Evolutionary conservation across 2,113 vertebrate species (phyloP).

Genomic region (Sinocyclocheilus maitianheensis): DNA sequence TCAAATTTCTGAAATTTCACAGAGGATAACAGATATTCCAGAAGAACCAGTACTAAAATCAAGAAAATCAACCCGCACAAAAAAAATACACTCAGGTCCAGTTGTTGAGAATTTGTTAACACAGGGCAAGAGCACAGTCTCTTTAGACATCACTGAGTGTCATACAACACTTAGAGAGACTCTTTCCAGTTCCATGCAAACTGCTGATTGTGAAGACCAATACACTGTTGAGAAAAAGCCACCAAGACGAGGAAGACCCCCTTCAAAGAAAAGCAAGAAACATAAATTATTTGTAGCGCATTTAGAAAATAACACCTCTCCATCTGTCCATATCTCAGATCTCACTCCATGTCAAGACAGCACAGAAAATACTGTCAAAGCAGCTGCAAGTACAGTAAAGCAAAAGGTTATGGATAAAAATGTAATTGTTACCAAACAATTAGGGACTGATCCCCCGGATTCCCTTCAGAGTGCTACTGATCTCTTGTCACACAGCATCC

Average conservation of each 20-base stretch:
- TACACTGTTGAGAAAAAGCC: background rate
- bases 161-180: background rate
- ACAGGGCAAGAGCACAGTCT: background rate
- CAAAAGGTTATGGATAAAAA: background rate
- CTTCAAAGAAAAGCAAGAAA: background rate
- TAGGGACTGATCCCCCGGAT: background rate
- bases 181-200: background rate
- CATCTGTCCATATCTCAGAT: background rate
- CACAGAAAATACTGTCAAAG: background rate
- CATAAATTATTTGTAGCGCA: background rate
- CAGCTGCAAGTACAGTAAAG: background rate
- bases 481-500: background rate
- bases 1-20: background rate
- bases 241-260: slow-evolving; percentile 13
- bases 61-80: slow-evolving; percentile 1
- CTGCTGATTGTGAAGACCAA: background rate
- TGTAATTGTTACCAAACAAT: background rate
- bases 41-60: background rate
- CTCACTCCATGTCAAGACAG: background rate
- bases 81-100: background rate
- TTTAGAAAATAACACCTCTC: background rate
- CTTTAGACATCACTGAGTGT: background rate
- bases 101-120: background rate
- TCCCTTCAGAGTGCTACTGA: background rate
- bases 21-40: background rate